A percentile compares a stretch with the other conserved stretches of the same genome.
phyloP scores from a whole-genome alignment of 2,113 vertebrate species.

The Oryzias celebensis region DNA sequence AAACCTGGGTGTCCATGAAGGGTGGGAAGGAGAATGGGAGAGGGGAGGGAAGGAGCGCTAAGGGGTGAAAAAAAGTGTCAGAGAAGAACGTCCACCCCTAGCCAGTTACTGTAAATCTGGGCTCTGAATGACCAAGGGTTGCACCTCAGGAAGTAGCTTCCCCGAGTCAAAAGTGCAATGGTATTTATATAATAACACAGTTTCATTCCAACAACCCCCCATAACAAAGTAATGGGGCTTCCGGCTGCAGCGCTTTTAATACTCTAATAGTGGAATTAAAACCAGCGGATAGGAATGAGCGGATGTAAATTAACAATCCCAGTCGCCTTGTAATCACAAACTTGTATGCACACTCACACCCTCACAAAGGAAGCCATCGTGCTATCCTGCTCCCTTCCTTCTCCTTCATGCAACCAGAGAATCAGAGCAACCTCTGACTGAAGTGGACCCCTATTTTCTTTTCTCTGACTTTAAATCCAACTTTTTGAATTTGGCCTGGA shows the following conservation, averaged over 20 bases:
- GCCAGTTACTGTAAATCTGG: constrained; percentile 78
- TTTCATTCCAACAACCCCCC: constrained; percentile 68
- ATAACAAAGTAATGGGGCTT: constrained; percentile 63
- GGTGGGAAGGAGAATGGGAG: constrained; percentile 47
- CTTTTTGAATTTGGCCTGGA: too few species aligned
- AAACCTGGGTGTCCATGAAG: constrained; percentile 71
- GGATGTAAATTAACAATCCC: constrained; percentile 71
- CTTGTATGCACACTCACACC: constrained; percentile 9
- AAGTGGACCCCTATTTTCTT: constrained; percentile 37
- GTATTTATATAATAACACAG: constrained; percentile 81
- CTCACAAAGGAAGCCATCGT: constrained; percentile 29
- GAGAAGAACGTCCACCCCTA: constrained; percentile 70
- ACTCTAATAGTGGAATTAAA: constrained; percentile 72
- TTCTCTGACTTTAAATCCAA: not conserved
- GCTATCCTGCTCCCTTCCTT: constrained; percentile 18
- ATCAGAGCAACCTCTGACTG: constrained; percentile 32
- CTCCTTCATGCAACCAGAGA: constrained; percentile 17
- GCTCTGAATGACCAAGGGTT: constrained; percentile 68
- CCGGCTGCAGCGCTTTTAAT: constrained; percentile 58
- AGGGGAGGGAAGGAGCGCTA: constrained; percentile 36
- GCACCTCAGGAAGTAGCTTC: constrained; percentile 77
- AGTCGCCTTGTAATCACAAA: constrained; percentile 42
- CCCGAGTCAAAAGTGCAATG: constrained; percentile 81
- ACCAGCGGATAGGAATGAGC: constrained; percentile 61
- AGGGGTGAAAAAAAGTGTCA: constrained; percentile 64